Conservation (phyloP, 2,888 invertebrate genomes). For the Ypsolopha sequella region DNA sequence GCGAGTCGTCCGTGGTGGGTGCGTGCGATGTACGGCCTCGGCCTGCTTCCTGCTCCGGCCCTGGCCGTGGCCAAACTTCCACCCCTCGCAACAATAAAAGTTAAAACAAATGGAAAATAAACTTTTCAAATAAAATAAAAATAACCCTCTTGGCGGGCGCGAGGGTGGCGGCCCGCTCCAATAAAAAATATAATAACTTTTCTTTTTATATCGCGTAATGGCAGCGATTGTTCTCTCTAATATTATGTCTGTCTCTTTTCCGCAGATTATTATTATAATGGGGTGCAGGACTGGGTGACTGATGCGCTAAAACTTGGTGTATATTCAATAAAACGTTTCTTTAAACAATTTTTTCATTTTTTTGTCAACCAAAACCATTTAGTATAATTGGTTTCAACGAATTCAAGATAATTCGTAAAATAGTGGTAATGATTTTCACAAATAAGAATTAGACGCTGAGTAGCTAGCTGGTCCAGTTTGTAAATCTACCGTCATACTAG, state of each 20-base stretch:
- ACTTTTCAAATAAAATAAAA: constrained; percentile 71
- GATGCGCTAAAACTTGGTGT: constrained; percentile 7
- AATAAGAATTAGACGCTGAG: too few species aligned
- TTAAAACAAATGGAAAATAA: constrained; percentile 70
- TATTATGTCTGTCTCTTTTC: constrained; percentile 51
- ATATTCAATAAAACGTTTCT: too few species aligned
- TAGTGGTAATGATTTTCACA: too few species aligned
- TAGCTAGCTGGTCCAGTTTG: too few species aligned
- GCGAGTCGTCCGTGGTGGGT: constrained; percentile 59
- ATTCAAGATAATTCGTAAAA: too few species aligned
- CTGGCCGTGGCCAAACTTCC: constrained; percentile 24
- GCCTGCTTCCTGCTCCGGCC: constrained; percentile 11
- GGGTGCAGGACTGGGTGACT: constrained; percentile 29
- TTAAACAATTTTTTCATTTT: too few species aligned
- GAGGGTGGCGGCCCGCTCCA: constrained; percentile 66
- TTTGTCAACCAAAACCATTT: too few species aligned
- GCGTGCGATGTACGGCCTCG: constrained; percentile 34
- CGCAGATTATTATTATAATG: constrained; percentile 59
- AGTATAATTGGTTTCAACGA: too few species aligned
- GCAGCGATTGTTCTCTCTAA: constrained; percentile 63
- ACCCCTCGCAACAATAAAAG: constrained; percentile 62
- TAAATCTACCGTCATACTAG: too few species aligned
- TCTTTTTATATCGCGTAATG: constrained; percentile 69
- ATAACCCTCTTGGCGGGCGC: constrained; percentile 62
- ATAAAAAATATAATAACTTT: constrained; percentile 72